Evolutionary conservation across 1,140 invertebrate species (phyloP), one percentile per base, ranked within the genome.

Genomic region (Thaumetopoea pityocampa): DNA sequence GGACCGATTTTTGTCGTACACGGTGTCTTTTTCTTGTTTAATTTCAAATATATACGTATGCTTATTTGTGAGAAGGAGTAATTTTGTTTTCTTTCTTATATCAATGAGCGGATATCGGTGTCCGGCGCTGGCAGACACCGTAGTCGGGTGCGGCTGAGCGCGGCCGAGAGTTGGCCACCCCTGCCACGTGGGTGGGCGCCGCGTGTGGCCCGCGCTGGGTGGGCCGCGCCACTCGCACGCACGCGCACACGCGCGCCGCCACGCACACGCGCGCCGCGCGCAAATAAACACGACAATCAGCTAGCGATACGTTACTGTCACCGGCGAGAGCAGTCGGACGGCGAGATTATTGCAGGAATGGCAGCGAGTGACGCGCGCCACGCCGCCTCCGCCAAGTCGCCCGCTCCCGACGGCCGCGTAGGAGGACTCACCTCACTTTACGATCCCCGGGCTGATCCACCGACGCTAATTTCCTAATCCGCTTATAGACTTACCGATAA

Each of bases 231-330:
- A 59, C 67, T 66, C 53, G 57, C 48, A 58, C 61, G 51, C 67
- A 58, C 65, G 64, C 67, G 61, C 60, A 71, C 67, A 60, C 61
- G 6, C 27, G 24, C 36, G 18, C 52, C 63, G 54, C 74, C 66
- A 70, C 51, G 65, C 73, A 74, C 78, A 72, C 49, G 56, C 52
- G 23, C 54, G 53, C 53, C 44, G 56, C 62, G 61, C 74, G 73
- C 73, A 78, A 82, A 78, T 76, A 77, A 78, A 78, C 74, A 83
- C 78, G 78, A 80, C 78, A 67, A 80, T 83, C 76, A 78, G 70
- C 78, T 72, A 81, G 72, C 74, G 77, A 81, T 82, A 82, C 76
- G 73, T 67, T 68, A 74, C 68, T 73, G 73, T 77, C 71, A 80
- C 73, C 68, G 74, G 73, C 78, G 78, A 79, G 74, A 76, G 67